Percentiles rank a stretch among this genome's conserved stretches.
Conservation (phyloP, 2,888 invertebrate species). For the Venusia cambrica region DNA sequence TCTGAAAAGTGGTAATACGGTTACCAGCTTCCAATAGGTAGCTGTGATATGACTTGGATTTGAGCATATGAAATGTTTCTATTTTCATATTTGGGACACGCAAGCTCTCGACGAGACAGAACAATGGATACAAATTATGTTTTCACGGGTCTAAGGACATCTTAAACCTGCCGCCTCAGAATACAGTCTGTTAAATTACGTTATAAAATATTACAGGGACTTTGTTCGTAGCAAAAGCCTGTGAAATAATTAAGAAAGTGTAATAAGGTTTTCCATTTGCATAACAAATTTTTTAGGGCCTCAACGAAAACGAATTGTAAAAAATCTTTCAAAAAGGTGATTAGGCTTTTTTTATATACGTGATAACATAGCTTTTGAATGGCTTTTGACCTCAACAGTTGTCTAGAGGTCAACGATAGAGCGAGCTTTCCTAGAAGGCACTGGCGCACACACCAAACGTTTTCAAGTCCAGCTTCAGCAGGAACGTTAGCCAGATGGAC, state of each 20-base stretch:
- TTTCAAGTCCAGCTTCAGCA: no score
- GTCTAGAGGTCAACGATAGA: no score
- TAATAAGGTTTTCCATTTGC: conserved; percentile 70
- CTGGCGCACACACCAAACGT: no score
- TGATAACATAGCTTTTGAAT: no score
- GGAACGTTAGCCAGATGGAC: no score
- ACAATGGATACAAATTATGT: conserved; percentile 42
- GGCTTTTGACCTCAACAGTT: no score
- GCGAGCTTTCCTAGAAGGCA: no score
- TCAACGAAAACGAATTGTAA: conserved; percentile 50
- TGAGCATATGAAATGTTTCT: conserved; percentile 32
- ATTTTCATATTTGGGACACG: conserved; percentile 30
- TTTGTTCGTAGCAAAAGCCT: conserved; percentile 56
- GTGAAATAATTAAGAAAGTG: conserved; percentile 71
- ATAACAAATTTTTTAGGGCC: conserved; percentile 64
- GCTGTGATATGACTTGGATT: no score
- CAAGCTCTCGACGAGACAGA: conserved; percentile 35
- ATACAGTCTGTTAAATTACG: conserved; percentile 63
- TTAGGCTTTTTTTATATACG: no score
- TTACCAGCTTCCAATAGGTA: no score
- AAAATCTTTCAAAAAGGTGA: conserved; percentile 62
- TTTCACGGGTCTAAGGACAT: conserved; percentile 40
- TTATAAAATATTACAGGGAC: conserved; percentile 65
- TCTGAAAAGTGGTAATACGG: no score
- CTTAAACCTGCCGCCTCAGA: conserved; percentile 52